These are phyloP conservation scores for Crocallis elinguaria DNA, from an alignment of 2,888 invertebrate species.

Conservation along the genomic window DNA sequence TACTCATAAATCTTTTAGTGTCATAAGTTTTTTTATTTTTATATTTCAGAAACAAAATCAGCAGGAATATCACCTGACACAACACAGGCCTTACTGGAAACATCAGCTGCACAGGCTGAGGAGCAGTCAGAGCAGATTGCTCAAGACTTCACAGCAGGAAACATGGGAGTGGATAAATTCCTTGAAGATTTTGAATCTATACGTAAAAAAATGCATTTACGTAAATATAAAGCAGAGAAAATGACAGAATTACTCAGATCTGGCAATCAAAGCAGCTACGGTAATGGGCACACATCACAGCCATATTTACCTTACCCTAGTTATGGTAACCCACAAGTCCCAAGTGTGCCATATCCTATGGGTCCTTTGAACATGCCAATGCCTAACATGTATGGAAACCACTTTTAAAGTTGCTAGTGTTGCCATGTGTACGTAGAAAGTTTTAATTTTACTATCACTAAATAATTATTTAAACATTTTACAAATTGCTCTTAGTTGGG, in stretches of 20 bases:
- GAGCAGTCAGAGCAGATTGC: slow-evolving; percentile 95
- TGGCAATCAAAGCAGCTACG: slow-evolving; percentile 63
- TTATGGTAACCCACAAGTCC: slow-evolving; percentile 77
- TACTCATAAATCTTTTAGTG: too few relatives aligned
- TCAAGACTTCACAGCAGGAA: slow-evolving; percentile 91
- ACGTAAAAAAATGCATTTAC: slow-evolving; percentile 85
- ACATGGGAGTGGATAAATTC: slow-evolving; percentile 91
- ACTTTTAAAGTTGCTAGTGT: slow-evolving; percentile 54
- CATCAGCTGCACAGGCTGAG: slow-evolving; percentile 96
- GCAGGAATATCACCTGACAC: slow-evolving; percentile 93
- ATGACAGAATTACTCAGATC: slow-evolving; percentile 89
- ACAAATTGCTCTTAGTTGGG: too few relatives aligned
- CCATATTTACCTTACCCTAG: slow-evolving; percentile 77
- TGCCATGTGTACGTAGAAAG: slow-evolving; percentile 35
- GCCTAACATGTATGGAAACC: slow-evolving; percentile 85
- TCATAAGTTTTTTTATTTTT: not conserved
- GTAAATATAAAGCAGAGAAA: slow-evolving; percentile 97
- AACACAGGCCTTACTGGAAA: slow-evolving; percentile 94
- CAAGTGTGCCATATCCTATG: slow-evolving; percentile 88
- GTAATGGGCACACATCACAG: slow-evolving; percentile 69
- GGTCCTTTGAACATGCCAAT: slow-evolving; percentile 92
- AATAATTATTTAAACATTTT: not conserved
- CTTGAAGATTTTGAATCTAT: slow-evolving; percentile 92
- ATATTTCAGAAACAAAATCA: slow-evolving; percentile 88
- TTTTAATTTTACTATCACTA: slow-evolving; percentile 17